Evolutionary conservation across 2,113 vertebrate genomes (phyloP), one percentile per base, ranked within the genome.

Genomic region (Rhynchopsitta pachyrhyncha): DNA sequence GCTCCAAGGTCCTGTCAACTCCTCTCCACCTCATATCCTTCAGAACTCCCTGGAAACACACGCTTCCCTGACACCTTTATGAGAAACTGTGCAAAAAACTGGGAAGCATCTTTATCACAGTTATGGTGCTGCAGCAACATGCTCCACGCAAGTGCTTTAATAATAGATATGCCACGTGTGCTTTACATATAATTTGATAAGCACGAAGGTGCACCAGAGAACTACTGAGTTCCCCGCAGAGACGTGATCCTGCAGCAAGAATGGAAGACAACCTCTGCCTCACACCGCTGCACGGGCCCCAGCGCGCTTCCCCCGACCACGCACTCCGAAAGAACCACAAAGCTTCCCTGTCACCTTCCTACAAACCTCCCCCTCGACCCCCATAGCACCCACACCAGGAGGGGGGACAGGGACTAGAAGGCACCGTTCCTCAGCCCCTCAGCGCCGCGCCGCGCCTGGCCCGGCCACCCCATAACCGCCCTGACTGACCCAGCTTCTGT

Each of bases 391-490:
- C 84, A 17, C 57, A 9, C 28, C 19, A 29, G 7, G 7, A 59
- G 14, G 6, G 6, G 10, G 1, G 3, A 3, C 37, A 18, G 20
- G 7, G 5, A 3, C 29, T 5, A 5, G 29, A n/a, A 8, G 28
- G 11, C 71, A 3, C n/a, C 13, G 7, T 0, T 35, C 28, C 6
- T 76, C 24, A 11, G 16, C 50, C 42, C 59, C 55, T 23, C 33
- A 14, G 13, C 33, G 20, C 55, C 6, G 11, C 8, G 31, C 19
- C n/a, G 23, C 6, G 1, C 39, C 47, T 9, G 11, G 41, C 44
- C 33, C 11, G 22, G 55, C 44, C n/a, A 25, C 27, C 27, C 49
- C 66, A 2, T 27, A 25, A 37, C 41, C 8, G 17, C 24, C 82
- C 89, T 7, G 13, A 47, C 62, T 33, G 35, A 5, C 33, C 28